Conservation (phyloP, 2,113 vertebrate species). For the Ophthalmolycus amberensis region DNA sequence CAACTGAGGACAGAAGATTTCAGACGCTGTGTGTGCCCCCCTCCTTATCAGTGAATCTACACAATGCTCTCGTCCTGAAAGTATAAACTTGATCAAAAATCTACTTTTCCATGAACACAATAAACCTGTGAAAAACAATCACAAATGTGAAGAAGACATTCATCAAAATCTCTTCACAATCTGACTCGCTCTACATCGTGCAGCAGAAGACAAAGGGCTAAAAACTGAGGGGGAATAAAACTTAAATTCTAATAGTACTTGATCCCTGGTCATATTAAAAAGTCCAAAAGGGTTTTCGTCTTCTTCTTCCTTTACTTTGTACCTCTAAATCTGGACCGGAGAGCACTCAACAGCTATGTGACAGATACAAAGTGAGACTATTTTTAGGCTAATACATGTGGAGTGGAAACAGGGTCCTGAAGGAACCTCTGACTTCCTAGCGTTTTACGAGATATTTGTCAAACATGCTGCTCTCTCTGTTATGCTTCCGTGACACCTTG, state of each 20-base stretch:
- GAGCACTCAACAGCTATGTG: constrained; percentile 63
- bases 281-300: constrained; percentile 28
- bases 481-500: constrained; percentile 78
- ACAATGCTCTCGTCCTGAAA: not conserved
- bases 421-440: constrained; percentile 76
- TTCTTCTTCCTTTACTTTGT: constrained; percentile 33
- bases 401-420: constrained; percentile 82
- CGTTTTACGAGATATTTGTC: constrained; percentile 80
- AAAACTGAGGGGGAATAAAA: constrained; percentile 35
- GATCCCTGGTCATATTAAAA: constrained; percentile 46
- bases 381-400: constrained; percentile 78
- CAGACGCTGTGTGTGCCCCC: not conserved
- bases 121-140: constrained; percentile 11
- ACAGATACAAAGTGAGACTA: constrained; percentile 78
- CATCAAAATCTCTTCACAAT: constrained; percentile 31
- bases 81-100: constrained; percentile 7
- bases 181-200: constrained; percentile 16
- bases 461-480: constrained; percentile 74
- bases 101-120: not conserved
- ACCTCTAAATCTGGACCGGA: constrained; percentile 45
- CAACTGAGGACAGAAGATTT: constrained; percentile 4
- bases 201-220: constrained; percentile 27
- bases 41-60: constrained; percentile 1
- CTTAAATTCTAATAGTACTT: constrained; percentile 41
- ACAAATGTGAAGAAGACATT: constrained; percentile 45